Conservation (phyloP, 2,888 invertebrate species). For the Holacanthella duospinosa region DNA sequence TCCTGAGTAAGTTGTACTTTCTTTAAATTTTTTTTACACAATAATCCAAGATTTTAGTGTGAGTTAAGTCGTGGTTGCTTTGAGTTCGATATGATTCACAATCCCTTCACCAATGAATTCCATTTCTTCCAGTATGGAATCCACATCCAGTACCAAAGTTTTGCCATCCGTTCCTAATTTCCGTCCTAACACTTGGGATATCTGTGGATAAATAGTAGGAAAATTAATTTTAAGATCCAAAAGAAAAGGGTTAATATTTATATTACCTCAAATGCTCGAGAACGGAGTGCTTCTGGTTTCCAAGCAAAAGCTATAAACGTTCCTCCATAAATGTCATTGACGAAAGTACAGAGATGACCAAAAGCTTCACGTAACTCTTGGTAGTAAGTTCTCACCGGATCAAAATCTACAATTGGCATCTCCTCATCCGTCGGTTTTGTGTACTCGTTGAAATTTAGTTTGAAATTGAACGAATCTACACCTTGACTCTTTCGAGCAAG, state of each 20-base stretch:
- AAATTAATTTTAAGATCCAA: conserved; percentile 7
- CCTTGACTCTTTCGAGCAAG: conserved; percentile 46
- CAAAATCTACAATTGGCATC: conserved; percentile 55
- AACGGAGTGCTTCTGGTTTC: conserved; percentile 56
- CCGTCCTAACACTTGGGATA: conserved; percentile 50
- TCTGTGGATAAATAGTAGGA: conserved; percentile 44
- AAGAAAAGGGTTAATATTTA: conserved; percentile 20
- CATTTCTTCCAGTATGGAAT: conserved; percentile 63
- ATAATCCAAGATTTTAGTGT: too few relatives aligned
- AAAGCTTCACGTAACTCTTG: conserved; percentile 62
- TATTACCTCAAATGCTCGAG: conserved; percentile 60
- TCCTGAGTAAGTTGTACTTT: too few relatives aligned
- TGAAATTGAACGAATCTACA: conserved; percentile 40
- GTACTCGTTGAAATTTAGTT: conserved; percentile 27
- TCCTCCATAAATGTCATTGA: conserved; percentile 81
- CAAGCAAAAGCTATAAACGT: conserved; percentile 71
- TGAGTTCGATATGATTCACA: conserved; percentile 47
- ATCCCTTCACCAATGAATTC: conserved; percentile 56
- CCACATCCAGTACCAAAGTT: conserved; percentile 49
- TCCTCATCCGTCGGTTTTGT: conserved; percentile 27
- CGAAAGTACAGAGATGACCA: conserved; percentile 70
- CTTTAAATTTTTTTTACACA: too few relatives aligned
- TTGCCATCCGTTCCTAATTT: conserved; percentile 45
- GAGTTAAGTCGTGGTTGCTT: not conserved
- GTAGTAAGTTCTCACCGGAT: conserved; percentile 62